Conservation (phyloP, 2,888 invertebrate genomes). For the Lasioglossum calceatum region DNA sequence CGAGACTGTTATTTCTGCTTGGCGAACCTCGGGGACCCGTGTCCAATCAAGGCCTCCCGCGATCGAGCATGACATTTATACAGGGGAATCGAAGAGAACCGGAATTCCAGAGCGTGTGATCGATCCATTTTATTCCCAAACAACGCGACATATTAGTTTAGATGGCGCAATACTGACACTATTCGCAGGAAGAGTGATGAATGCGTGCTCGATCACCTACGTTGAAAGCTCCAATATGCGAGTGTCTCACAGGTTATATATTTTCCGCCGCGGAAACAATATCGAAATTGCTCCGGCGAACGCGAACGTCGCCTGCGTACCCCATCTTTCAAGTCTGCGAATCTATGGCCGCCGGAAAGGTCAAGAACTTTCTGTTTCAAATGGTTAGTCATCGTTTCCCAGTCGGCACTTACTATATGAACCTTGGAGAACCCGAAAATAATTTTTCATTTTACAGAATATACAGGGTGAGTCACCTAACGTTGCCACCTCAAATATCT, state of each 20-base stretch:
- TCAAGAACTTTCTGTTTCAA: not conserved
- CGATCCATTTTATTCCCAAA: constrained; percentile 55
- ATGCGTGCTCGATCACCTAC: constrained; percentile 56
- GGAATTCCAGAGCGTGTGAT: constrained; percentile 33
- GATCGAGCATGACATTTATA: not conserved
- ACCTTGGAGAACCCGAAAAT: not conserved
- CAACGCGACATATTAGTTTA: constrained; percentile 43
- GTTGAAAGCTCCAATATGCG: constrained; percentile 49
- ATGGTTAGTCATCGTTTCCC: not conserved
- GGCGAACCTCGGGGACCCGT: not conserved
- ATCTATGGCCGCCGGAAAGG: not conserved
- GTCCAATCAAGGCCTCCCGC: not conserved
- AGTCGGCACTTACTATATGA: not conserved
- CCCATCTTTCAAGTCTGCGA: not conserved
- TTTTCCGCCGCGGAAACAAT: constrained; percentile 37
- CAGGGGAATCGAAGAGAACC: not conserved
- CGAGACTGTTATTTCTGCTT: not conserved
- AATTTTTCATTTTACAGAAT: not conserved
- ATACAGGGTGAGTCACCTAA: too few relatives aligned
- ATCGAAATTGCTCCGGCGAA: constrained; percentile 18
- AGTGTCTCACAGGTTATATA: constrained; percentile 31
- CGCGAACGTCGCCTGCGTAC: not conserved
- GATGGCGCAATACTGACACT: constrained; percentile 42
- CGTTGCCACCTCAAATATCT: too few relatives aligned
- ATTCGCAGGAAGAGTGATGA: constrained; percentile 57